Evolutionary conservation across 2,888 invertebrate genomes (phyloP).

Genomic region (Entomobrya multifasciata): DNA sequence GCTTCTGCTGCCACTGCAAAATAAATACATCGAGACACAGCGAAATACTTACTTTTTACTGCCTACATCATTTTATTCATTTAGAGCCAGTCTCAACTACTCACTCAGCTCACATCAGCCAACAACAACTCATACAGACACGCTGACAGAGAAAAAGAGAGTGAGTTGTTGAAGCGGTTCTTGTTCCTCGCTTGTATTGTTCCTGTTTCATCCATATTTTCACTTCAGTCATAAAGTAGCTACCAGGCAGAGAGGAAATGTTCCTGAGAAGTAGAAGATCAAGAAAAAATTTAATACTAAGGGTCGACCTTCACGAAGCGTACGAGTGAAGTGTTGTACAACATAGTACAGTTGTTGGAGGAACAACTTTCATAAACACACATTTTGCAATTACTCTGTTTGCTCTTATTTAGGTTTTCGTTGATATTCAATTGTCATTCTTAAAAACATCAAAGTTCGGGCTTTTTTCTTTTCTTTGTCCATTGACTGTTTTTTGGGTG

Average conservation of each 20-base stretch:
- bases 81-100: slow-evolving; percentile 13
- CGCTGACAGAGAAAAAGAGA: neutral
- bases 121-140: slow-evolving; percentile 29
- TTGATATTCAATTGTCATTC: slow-evolving; percentile 11
- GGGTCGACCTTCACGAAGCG: neutral
- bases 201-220: slow-evolving; percentile 42
- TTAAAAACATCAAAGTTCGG: neutral
- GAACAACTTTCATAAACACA: neutral
- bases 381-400: neutral
- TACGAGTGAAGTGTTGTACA: slow-evolving; percentile 15
- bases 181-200: slow-evolving; percentile 21
- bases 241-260: slow-evolving; percentile 51
- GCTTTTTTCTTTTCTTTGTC: neutral
- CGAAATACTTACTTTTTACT: slow-evolving; percentile 46
- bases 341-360: neutral
- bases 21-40: neutral
- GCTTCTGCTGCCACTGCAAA: neutral
- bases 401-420: neutral
- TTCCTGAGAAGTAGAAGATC: slow-evolving; percentile 4
- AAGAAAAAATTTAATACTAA: neutral
- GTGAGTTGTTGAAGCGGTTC: slow-evolving; percentile 12
- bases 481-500: neutral
- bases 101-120: slow-evolving; percentile 13
- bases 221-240: slow-evolving; percentile 53
- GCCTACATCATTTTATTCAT: slow-evolving; percentile 24